Conservation (phyloP, 1,140 invertebrate species). For the Caenorhabditis tropicalis region DNA sequence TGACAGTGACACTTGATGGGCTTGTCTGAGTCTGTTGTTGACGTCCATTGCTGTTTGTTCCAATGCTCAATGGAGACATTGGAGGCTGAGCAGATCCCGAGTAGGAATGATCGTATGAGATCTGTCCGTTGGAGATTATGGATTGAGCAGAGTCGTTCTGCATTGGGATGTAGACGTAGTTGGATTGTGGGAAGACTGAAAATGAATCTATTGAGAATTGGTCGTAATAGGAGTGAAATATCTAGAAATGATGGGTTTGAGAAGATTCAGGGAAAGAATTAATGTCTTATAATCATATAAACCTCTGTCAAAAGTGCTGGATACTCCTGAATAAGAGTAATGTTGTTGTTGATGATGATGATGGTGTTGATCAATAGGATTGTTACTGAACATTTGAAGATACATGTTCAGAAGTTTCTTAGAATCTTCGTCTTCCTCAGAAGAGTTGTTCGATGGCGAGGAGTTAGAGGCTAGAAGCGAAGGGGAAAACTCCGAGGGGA, state of each 20-base stretch:
- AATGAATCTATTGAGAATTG: neutral
- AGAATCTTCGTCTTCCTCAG: neutral
- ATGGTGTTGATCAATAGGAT: neutral
- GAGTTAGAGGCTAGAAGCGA: neutral
- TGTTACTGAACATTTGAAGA: slow-evolving; percentile 20
- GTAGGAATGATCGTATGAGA: slow-evolving; percentile 29
- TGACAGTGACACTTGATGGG: neutral
- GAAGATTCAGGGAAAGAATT: neutral
- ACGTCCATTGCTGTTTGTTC: neutral
- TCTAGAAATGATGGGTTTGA: neutral
- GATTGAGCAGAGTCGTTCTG: slow-evolving; percentile 7
- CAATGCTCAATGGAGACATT: neutral
- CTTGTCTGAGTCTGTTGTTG: slow-evolving; percentile 29
- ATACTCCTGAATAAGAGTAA: slow-evolving; percentile 8
- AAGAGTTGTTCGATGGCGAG: neutral
- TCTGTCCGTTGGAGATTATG: slow-evolving; percentile 11
- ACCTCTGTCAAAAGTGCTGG: slow-evolving; percentile 38
- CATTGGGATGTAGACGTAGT: neutral
- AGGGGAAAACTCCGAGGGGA: neutral
- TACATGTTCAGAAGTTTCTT: slow-evolving; percentile 11
- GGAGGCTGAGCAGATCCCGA: neutral
- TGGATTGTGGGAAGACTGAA: slow-evolving; percentile 45
- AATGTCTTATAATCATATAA: neutral
- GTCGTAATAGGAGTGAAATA: neutral
- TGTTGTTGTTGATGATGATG: neutral